Evolutionary conservation across 30 jellyfish, hydroid and myxozoan genomes (phyloP).

Genomic region (Sanderia malayensis): DNA sequence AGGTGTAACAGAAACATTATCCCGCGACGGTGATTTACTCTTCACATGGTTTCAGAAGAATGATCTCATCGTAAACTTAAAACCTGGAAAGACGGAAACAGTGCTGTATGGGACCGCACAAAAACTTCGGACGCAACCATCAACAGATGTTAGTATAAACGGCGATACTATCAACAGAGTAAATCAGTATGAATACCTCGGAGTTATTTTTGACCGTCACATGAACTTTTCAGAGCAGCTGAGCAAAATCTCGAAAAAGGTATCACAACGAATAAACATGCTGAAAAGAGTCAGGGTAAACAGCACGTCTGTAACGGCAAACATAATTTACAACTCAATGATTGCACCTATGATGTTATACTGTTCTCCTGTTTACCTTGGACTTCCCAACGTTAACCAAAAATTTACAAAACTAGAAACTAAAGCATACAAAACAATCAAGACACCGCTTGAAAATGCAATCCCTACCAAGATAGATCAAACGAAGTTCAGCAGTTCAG

Average conservation of each 20-base stretch:
- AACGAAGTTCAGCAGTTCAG: too few relatives aligned
- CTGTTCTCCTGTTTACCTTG: slow-evolving; percentile 4
- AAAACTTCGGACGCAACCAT: slow-evolving; percentile 14
- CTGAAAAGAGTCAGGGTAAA: background rate
- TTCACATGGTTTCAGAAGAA: slow-evolving; percentile 21
- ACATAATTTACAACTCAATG: background rate
- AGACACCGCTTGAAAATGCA: slow-evolving; percentile 4
- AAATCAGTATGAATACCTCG: slow-evolving; percentile 13
- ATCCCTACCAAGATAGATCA: background rate
- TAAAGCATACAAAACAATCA: slow-evolving; percentile 1
- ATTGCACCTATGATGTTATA: slow-evolving; percentile 1
- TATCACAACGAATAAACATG: slow-evolving; percentile 2
- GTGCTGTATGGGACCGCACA: slow-evolving; percentile 24
- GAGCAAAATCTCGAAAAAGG: slow-evolving; percentile 8
- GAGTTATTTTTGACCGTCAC: slow-evolving; percentile 14
- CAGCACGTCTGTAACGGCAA: slow-evolving; percentile 2
- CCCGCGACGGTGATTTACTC: slow-evolving; percentile 25
- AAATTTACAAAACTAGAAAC: background rate
- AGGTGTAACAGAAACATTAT: slow-evolving; percentile 15
- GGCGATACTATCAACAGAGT: slow-evolving; percentile 1
- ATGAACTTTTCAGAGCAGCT: slow-evolving; percentile 10
- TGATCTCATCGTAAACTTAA: slow-evolving; percentile 9
- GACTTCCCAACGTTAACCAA: slow-evolving; percentile 1
- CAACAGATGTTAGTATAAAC: slow-evolving; percentile 2
- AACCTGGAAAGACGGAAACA: slow-evolving; percentile 28